Conservation (phyloP, 2,888 invertebrate species). For the Pristionchus entomophagus region DNA sequence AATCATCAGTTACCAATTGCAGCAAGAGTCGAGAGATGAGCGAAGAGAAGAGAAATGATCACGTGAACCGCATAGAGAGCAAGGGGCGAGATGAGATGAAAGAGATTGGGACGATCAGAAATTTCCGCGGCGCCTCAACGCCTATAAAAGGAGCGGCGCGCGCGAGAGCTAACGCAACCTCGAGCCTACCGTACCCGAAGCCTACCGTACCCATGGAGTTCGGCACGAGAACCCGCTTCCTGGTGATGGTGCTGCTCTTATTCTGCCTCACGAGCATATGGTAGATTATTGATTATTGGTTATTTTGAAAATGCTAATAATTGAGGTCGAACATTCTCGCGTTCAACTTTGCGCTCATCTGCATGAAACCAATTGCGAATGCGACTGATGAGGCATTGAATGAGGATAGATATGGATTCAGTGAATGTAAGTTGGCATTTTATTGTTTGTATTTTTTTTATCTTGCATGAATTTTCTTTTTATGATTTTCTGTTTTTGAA, state of each 20-base stretch:
- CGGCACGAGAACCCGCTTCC: slow-evolving; percentile 72
- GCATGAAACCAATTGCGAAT: slow-evolving; percentile 61
- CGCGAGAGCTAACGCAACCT: not conserved
- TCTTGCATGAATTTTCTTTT: not conserved
- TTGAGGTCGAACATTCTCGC: slow-evolving; percentile 72
- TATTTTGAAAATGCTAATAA: slow-evolving; percentile 64
- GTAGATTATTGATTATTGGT: slow-evolving; percentile 51
- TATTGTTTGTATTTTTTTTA: not conserved
- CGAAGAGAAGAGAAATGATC: not conserved
- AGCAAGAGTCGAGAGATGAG: not conserved
- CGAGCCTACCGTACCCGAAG: not conserved
- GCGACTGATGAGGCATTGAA: not conserved
- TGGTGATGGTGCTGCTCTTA: slow-evolving; percentile 71
- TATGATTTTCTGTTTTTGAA: too few species aligned
- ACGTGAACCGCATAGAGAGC: not conserved
- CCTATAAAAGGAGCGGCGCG: slow-evolving; percentile 1
- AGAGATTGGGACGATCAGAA: not conserved
- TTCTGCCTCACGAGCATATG: slow-evolving; percentile 73
- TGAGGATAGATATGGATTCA: slow-evolving; percentile 18
- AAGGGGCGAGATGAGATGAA: not conserved
- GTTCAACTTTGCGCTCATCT: slow-evolving; percentile 75
- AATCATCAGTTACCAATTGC: not conserved
- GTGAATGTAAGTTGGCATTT: not conserved
- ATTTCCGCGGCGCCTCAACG: not conserved
- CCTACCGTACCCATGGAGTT: slow-evolving; percentile 37